Evolutionary conservation across 1,140 invertebrate species (phyloP).

Genomic region (Paraescarpia echinospica): DNA sequence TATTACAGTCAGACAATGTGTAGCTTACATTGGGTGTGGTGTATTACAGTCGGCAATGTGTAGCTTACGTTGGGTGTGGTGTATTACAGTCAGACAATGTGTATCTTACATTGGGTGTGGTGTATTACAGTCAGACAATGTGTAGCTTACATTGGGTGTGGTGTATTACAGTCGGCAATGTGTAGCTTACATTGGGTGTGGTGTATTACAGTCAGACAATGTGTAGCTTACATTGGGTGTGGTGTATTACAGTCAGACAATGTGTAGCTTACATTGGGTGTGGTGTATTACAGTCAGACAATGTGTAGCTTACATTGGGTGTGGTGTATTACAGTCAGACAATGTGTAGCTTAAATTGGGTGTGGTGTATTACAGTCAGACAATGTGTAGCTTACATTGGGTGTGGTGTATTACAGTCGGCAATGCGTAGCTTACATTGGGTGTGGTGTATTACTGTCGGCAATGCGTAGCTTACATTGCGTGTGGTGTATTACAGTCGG

Average conservation of each 20-base stretch:
- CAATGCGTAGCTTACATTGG: neutral
- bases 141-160: neutral
- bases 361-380: neutral
- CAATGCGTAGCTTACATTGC: neutral
- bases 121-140: neutral
- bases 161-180: neutral
- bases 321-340: neutral
- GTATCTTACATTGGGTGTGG: neutral
- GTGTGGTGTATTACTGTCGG: neutral
- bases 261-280: neutral
- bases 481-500: neutral
- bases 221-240: neutral
- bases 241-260: neutral
- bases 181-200: neutral
- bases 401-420: neutral
- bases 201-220: neutral
- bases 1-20: neutral
- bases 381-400: neutral
- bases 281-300: neutral
- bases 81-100: neutral
- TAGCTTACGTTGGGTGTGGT: neutral
- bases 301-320: neutral
- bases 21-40: neutral
- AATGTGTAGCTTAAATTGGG: neutral
- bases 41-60: neutral